Evolutionary conservation across 2,113 vertebrate species (phyloP).

Genomic region (Rousettus leschenaultii): DNA sequence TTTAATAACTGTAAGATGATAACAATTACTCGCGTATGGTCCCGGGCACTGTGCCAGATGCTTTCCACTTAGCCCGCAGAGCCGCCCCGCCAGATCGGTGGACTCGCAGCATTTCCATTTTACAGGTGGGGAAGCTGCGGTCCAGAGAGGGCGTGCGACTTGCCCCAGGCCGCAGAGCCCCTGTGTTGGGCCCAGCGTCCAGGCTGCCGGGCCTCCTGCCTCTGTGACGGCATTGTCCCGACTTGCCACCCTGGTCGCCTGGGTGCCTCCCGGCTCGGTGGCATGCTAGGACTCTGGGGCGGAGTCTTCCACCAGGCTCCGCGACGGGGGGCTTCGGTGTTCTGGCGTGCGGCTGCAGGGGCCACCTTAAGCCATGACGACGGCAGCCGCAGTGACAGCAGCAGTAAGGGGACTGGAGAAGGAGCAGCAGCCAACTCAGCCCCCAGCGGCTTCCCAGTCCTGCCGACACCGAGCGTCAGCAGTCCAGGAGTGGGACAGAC

Average conservation of each 20-base stretch:
- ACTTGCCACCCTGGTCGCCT: too few species aligned
- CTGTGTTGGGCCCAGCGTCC: not conserved
- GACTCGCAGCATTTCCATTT: not conserved
- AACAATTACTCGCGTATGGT: not conserved
- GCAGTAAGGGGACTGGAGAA: fast-evolving
- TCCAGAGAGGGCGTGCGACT: not conserved
- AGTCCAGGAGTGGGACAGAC: too few species aligned
- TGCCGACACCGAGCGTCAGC: fast-evolving
- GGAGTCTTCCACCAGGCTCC: not conserved
- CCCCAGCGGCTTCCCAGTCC: fast-evolving
- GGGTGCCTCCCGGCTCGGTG: not conserved
- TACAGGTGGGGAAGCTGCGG: not conserved
- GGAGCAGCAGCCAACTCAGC: not conserved
- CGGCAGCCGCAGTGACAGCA: fast-evolving
- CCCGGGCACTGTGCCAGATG: not conserved
- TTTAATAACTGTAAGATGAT: not conserved
- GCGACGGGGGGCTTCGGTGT: not conserved
- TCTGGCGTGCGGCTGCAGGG: not conserved
- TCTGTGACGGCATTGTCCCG: not conserved
- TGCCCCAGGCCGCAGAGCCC: not conserved
- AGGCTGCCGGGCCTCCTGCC: not conserved
- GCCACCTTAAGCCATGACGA: not conserved
- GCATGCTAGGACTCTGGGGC: not conserved
- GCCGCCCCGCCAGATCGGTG: not conserved
- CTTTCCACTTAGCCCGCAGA: not conserved